Evolutionary conservation across 2,888 invertebrate species (phyloP).

Genomic region (Serripes groenlandicus): DNA sequence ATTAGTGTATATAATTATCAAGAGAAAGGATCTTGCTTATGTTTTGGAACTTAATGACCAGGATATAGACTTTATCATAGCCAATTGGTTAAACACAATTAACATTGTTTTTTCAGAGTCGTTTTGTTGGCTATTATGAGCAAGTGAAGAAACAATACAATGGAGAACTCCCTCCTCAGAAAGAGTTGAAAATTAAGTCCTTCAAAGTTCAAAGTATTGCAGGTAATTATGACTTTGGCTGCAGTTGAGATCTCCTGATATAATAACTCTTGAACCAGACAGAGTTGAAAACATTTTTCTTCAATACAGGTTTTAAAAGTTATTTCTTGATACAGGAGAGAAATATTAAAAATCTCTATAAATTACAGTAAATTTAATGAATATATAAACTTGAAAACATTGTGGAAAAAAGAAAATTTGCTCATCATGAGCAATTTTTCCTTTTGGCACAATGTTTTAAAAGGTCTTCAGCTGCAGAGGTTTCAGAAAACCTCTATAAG

Average conservation of each 20-base stretch:
- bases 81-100: not conserved
- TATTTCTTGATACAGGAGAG: too few species aligned
- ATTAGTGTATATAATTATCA: too few species aligned
- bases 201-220: conserved; percentile 85
- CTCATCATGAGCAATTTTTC: not conserved
- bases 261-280: too few species aligned
- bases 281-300: too few species aligned
- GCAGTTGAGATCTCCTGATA: too few species aligned
- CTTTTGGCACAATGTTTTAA: not conserved
- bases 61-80: not conserved
- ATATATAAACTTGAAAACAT: not conserved
- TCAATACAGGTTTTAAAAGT: too few species aligned
- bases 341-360: too few species aligned
- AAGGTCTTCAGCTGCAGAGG: not conserved
- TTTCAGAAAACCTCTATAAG: not conserved
- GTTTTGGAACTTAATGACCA: too few species aligned
- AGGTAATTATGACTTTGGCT: conserved; percentile 69
- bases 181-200: conserved; percentile 82
- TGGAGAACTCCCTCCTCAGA: conserved; percentile 84
- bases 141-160: conserved; percentile 84
- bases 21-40: too few species aligned
- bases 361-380: too few species aligned
- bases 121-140: conserved; percentile 88
- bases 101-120: conserved; percentile 83
- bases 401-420: not conserved